Evolutionary conservation across 23 tunicate genomes (phyloP).

Genomic region (Phallusia fumigata): DNA sequence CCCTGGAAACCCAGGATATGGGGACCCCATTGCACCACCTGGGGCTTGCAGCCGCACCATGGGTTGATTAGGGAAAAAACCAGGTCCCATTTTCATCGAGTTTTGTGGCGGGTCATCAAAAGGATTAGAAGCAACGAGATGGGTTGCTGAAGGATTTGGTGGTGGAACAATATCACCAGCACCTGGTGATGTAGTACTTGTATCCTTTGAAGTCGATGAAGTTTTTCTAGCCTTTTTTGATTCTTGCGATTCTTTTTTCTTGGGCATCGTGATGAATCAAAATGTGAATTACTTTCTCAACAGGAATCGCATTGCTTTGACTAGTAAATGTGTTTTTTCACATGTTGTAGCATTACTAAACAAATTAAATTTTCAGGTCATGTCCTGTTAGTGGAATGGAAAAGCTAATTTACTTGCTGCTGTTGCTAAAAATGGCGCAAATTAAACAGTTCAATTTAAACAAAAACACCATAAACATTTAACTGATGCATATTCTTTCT

Average conservation of each 20-base stretch:
- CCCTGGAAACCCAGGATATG: slow-evolving; percentile 43
- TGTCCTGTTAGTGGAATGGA: no score
- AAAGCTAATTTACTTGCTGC: no score
- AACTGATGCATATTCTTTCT: no score
- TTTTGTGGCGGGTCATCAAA: slow-evolving; percentile 79
- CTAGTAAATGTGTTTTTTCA: no score
- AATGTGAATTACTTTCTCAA: no score
- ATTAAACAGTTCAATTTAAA: no score
- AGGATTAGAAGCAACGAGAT: slow-evolving; percentile 89
- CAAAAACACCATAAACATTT: no score
- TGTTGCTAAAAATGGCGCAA: no score
- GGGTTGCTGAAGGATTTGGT: slow-evolving; percentile 82
- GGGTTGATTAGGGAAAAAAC: slow-evolving; percentile 33
- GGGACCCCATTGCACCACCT: slow-evolving; percentile 27
- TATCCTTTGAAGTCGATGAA: slow-evolving; percentile 60
- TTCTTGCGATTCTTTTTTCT: slow-evolving; percentile 42
- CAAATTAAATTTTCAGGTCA: no score
- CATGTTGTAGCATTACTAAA: no score
- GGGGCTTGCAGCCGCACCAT: slow-evolving; percentile 53
- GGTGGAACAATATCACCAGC: slow-evolving; percentile 65
- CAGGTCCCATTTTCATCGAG: slow-evolving; percentile 29
- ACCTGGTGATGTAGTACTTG: slow-evolving; percentile 46
- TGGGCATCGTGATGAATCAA: slow-evolving; percentile 35
- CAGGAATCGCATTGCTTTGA: no score
- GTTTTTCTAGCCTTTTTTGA: slow-evolving; percentile 54